Evolutionary conservation across 2,888 invertebrate species (phyloP).

Genomic region (Ditula angustiorana): DNA sequence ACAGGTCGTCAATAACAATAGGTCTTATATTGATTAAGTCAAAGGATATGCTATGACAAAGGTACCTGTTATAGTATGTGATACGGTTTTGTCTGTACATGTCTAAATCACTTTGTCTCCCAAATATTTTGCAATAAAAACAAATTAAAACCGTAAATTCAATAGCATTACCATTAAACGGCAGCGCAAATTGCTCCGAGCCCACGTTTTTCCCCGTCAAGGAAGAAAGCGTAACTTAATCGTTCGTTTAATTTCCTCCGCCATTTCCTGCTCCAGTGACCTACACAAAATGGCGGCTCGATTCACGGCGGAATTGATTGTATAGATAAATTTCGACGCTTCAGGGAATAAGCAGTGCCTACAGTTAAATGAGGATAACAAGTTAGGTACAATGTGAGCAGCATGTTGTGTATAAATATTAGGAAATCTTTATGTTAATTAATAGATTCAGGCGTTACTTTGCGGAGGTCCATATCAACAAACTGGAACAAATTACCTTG

Average conservation of each 20-base stretch:
- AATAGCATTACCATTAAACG: slow-evolving; percentile 11
- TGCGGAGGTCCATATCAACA: no score
- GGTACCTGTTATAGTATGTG: no score
- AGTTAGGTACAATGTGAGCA: no score
- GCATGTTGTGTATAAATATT: no score
- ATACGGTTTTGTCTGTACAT: no score
- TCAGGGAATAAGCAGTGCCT: no score
- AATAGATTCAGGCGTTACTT: no score
- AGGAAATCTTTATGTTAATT: no score
- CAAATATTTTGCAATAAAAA: not conserved
- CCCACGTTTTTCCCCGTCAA: slow-evolving; percentile 17
- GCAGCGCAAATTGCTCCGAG: slow-evolving; percentile 18
- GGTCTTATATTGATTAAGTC: no score
- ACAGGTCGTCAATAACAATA: no score
- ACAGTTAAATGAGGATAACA: not conserved
- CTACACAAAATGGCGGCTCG: slow-evolving; percentile 28
- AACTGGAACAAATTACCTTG: no score
- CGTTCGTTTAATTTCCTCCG: slow-evolving; percentile 35
- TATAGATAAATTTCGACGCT: not conserved
- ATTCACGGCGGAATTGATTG: slow-evolving; percentile 13
- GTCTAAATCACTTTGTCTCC: not conserved
- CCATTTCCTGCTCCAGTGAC: slow-evolving; percentile 38
- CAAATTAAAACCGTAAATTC: slow-evolving; percentile 9
- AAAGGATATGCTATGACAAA: no score
- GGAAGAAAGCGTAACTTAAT: slow-evolving; percentile 37